Conservation (phyloP, 2,797 vertebrate species). For the Alectoris magna region DNA sequence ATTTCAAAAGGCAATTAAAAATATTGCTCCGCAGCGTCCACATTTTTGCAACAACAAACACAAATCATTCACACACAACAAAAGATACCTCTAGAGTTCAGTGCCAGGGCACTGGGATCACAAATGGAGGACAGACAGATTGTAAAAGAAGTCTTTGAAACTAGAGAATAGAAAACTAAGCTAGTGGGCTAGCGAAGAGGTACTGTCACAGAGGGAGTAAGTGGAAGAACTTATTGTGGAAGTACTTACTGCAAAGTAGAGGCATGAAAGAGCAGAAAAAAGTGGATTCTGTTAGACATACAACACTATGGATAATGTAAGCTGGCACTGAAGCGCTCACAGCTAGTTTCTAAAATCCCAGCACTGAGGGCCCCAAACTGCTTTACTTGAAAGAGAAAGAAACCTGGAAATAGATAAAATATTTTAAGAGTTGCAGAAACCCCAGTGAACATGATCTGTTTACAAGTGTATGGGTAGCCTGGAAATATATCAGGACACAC, state of each 20-base stretch:
- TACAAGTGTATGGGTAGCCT: background rate
- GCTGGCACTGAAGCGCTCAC: slow-evolving; percentile 50
- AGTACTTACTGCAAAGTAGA: slow-evolving; percentile 46
- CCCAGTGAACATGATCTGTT: slow-evolving; percentile 25
- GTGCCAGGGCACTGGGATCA: slow-evolving; percentile 25
- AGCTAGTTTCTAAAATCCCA: slow-evolving; percentile 63
- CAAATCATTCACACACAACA: slow-evolving; percentile 27
- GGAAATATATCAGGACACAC: background rate
- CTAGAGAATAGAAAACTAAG: slow-evolving; percentile 60
- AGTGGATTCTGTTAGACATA: slow-evolving; percentile 47
- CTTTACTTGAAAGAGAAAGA: slow-evolving; percentile 62
- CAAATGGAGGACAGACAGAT: slow-evolving; percentile 53
- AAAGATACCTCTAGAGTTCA: slow-evolving; percentile 34
- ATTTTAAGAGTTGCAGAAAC: slow-evolving; percentile 43
- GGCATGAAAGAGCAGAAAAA: slow-evolving; percentile 39
- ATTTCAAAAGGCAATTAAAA: slow-evolving; percentile 64
- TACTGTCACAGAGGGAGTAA: slow-evolving; percentile 51
- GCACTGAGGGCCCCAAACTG: slow-evolving; percentile 36
- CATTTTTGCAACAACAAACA: slow-evolving; percentile 46
- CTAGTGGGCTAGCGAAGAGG: slow-evolving; percentile 55
- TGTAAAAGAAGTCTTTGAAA: slow-evolving; percentile 66
- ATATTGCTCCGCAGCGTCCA: background rate
- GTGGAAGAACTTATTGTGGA: slow-evolving; percentile 19
- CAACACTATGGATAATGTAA: slow-evolving; percentile 42
- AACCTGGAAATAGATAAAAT: slow-evolving; percentile 67